Percentiles rank a stretch among this genome's conserved stretches.
phyloP scores from a whole-genome alignment of 2,113 vertebrate species.

The Ptyas mucosa region DNA sequence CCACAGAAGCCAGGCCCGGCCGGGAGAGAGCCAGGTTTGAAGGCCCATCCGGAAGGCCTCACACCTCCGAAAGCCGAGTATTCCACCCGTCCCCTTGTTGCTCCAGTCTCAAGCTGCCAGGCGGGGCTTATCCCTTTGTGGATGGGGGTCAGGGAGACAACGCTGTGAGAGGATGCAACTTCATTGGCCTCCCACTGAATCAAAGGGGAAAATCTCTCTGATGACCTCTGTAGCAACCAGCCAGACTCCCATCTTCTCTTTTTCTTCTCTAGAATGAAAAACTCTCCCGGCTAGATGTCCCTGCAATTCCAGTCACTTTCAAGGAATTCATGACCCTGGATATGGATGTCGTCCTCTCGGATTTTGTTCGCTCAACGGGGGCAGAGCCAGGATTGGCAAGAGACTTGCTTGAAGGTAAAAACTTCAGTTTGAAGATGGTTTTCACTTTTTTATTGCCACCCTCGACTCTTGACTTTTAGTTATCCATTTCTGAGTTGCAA shows the following conservation, averaged over 20 bases:
- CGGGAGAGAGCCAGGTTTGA: neutral
- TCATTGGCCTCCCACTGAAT: neutral
- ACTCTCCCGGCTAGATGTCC: constrained; percentile 39
- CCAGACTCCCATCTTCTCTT: neutral
- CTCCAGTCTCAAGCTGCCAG: neutral
- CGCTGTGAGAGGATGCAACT: neutral
- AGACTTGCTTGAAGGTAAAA: constrained; percentile 90
- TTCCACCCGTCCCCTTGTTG: too few relatives aligned
- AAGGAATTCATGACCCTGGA: constrained; percentile 82
- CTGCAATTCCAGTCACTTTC: constrained; percentile 21
- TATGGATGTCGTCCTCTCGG: constrained; percentile 96
- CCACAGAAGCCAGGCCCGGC: too few relatives aligned
- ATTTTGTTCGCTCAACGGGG: constrained; percentile 98
- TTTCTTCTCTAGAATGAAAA: constrained; percentile 44
- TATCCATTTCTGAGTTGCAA: neutral
- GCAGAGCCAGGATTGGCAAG: constrained; percentile 94
- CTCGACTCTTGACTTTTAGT: neutral
- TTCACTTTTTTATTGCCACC: neutral
- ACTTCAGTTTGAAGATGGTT: neutral
- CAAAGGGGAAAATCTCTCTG: neutral
- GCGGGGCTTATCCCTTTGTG: neutral
- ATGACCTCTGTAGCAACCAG: neutral
- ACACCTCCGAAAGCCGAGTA: neutral
- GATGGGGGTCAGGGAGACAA: neutral
- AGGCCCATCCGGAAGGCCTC: neutral